These are phyloP conservation scores for Apotomis capreana DNA, from an alignment of 2,888 invertebrate genomes.

Conservation along the genomic window DNA sequence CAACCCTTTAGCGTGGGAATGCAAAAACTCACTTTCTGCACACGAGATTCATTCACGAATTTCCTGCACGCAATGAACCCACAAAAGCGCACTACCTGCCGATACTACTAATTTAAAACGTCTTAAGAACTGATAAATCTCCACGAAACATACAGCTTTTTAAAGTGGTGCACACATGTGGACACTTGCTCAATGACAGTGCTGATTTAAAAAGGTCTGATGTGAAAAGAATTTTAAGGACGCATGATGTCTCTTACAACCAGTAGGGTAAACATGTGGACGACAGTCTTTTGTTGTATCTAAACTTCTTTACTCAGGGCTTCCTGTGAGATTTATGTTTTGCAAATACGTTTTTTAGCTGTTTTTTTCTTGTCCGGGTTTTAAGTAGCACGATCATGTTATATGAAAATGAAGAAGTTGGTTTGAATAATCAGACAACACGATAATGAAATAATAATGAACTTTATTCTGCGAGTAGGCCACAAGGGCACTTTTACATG, in stretches of 20 bases:
- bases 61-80: conserved; percentile 81
- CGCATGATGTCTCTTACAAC: background rate
- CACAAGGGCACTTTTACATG: too few species aligned
- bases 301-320: conserved; percentile 36
- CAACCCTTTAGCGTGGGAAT: conserved; percentile 75
- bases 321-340: conserved; percentile 31
- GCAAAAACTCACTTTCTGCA: conserved; percentile 66
- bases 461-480: too few species aligned
- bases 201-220: background rate
- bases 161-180: conserved; percentile 10
- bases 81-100: conserved; percentile 74
- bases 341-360: conserved; percentile 6
- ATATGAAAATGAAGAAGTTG: background rate
- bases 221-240: too few species aligned
- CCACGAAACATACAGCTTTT: background rate
- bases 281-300: conserved; percentile 28
- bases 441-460: too few species aligned
- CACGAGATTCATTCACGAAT: conserved; percentile 76
- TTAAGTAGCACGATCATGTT: background rate
- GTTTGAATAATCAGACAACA: too few species aligned
- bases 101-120: conserved; percentile 33
- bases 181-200: background rate
- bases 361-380: background rate
- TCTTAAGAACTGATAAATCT: background rate
- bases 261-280: conserved; percentile 24